Percentiles rank a stretch among this genome's conserved stretches.
Evolutionary conservation across 2,113 vertebrate species (phyloP).

Genomic region (Takifugu bimaculatus): DNA sequence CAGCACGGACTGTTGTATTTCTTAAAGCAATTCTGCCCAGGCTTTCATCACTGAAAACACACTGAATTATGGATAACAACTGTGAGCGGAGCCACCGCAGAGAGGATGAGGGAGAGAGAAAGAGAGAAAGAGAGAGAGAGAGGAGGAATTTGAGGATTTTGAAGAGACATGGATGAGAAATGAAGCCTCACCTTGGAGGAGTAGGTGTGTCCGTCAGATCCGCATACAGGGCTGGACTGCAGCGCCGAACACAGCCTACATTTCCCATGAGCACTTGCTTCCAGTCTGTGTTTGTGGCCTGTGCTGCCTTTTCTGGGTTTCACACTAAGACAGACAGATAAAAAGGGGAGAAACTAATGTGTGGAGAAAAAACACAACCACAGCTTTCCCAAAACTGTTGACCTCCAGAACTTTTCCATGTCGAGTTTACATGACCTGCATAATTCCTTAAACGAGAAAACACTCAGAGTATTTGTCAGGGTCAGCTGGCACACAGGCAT

Average conservation of each 20-base stretch:
- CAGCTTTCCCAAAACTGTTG: background rate
- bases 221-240: slow-evolving; percentile 62
- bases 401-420: no score
- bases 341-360: background rate
- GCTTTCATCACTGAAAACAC: slow-evolving; percentile 69
- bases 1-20: background rate
- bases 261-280: slow-evolving; percentile 75
- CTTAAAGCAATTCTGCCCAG: slow-evolving; percentile 48
- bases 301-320: slow-evolving; percentile 61
- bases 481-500: slow-evolving; percentile 31
- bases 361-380: background rate
- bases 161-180: background rate
- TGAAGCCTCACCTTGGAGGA: slow-evolving; percentile 74
- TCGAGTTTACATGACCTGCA: no score
- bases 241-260: slow-evolving; percentile 80
- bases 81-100: background rate
- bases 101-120: background rate
- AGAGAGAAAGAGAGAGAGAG: background rate
- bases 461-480: slow-evolving; percentile 18
- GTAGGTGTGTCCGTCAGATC: slow-evolving; percentile 83
- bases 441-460: slow-evolving; percentile 5
- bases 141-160: background rate
- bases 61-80: slow-evolving; percentile 1
- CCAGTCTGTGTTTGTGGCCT: slow-evolving; percentile 79
- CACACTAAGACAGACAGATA: slow-evolving; percentile 47